A percentile compares a stretch with the other conserved stretches of the same genome.
Evolutionary conservation across 2,888 invertebrate genomes (phyloP).

Genomic region (Seira sanloemensis): DNA sequence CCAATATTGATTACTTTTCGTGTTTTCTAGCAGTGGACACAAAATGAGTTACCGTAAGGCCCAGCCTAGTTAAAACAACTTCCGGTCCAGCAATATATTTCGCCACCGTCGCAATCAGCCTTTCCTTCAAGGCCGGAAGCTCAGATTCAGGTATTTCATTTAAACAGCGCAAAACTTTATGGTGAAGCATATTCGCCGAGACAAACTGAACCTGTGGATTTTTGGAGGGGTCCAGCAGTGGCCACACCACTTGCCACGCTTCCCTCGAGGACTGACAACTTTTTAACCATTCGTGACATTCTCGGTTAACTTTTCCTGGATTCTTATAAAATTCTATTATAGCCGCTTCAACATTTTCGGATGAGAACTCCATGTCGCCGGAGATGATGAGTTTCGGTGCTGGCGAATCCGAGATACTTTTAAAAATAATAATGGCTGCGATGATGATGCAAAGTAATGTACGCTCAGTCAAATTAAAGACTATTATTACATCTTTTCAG

Average conservation of each 20-base stretch:
- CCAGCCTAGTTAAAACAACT: constrained; percentile 69
- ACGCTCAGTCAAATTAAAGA: too few relatives aligned
- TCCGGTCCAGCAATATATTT: constrained; percentile 70
- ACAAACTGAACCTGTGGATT: constrained; percentile 70
- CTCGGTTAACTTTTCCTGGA: constrained; percentile 67
- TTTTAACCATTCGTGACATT: constrained; percentile 73
- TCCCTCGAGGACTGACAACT: constrained; percentile 69
- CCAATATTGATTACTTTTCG: neutral
- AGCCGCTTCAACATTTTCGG: constrained; percentile 71
- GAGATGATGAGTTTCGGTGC: too few relatives aligned
- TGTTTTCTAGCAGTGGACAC: too few relatives aligned
- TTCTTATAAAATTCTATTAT: constrained; percentile 71
- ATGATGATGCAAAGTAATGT: too few relatives aligned
- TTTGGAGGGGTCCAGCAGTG: constrained; percentile 66
- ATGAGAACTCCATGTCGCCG: constrained; percentile 71
- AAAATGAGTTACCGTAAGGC: constrained; percentile 64
- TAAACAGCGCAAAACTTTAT: constrained; percentile 69
- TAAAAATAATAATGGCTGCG: too few relatives aligned
- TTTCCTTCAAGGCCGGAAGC: constrained; percentile 67
- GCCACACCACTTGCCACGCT: constrained; percentile 73
- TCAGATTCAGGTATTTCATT: constrained; percentile 69
- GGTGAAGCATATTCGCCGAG: constrained; percentile 71
- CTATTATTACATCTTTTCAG: too few relatives aligned
- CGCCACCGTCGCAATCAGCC: constrained; percentile 66
- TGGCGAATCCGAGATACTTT: too few relatives aligned